These are phyloP conservation scores for Odocoileus virginianus DNA, from an alignment of 2,113 vertebrate genomes.

Conservation along the genomic window DNA sequence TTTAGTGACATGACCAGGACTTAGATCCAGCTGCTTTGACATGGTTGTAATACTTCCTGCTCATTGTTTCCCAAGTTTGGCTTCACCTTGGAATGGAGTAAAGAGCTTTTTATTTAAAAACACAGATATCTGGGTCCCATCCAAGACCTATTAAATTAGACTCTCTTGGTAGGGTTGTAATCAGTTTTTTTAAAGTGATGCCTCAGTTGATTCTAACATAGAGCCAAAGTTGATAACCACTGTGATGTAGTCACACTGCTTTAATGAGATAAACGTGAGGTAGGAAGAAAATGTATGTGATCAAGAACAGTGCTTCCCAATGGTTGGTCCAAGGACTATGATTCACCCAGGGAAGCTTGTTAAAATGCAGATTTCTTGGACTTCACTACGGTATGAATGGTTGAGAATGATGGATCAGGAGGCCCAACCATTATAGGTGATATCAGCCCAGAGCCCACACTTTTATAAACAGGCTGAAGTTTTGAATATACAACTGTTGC, in stretches of 20 bases:
- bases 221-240: not conserved
- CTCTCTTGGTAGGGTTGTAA: not conserved
- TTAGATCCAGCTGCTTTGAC: not conserved
- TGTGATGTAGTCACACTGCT: not conserved
- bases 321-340: not conserved
- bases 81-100: slow-evolving; percentile 24
- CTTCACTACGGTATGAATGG: not conserved
- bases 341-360: not conserved
- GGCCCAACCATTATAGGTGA: not conserved
- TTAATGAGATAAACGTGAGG: not conserved
- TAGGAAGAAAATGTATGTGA: not conserved
- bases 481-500: not conserved
- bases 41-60: not conserved
- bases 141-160: not conserved
- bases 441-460: not conserved
- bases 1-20: not conserved
- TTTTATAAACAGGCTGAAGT: not conserved
- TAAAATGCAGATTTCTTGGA: not conserved
- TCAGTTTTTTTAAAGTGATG: not conserved
- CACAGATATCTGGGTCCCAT: not conserved
- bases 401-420: not conserved
- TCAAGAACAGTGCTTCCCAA: not conserved
- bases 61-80: not conserved
- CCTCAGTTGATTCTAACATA: not conserved
- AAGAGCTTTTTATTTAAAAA: not conserved